phyloP scores from a whole-genome alignment of 2,888 invertebrate species.

The Hedychridium roseum region DNA sequence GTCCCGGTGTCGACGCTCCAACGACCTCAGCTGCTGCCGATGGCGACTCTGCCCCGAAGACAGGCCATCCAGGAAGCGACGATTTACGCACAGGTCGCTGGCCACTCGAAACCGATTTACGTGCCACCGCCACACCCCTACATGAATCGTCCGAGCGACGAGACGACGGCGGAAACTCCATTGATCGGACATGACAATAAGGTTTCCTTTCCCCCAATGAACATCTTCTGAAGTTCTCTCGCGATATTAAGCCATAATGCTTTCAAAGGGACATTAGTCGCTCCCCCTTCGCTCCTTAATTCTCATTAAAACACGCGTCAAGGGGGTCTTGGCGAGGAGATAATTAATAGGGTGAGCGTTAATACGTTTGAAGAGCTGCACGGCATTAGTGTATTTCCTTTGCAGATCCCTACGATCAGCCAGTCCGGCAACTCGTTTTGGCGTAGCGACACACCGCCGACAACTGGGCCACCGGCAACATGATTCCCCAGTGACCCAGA shows the following conservation, averaged over 20 bases:
- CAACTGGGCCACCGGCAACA: slow-evolving; percentile 52
- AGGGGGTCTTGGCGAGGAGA: too few species aligned
- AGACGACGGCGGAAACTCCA: slow-evolving; percentile 59
- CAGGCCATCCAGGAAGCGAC: slow-evolving; percentile 53
- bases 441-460: slow-evolving; percentile 48
- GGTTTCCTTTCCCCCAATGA: too few species aligned
- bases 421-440: slow-evolving; percentile 54
- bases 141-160: slow-evolving; percentile 48
- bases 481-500: slow-evolving; percentile 50
- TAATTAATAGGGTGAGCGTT: slow-evolving; percentile 7
- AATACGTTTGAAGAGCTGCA: neutral
- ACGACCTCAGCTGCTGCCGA: slow-evolving; percentile 55
- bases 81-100: slow-evolving; percentile 57
- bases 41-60: slow-evolving; percentile 57
- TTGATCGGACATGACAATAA: slow-evolving; percentile 61
- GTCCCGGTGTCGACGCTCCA: slow-evolving; percentile 53
- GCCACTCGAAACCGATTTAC: slow-evolving; percentile 57
- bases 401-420: slow-evolving; percentile 58
- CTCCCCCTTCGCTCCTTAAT: too few species aligned
- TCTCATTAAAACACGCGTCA: too few species aligned
- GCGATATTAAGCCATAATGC: too few species aligned
- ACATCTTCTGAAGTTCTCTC: too few species aligned
- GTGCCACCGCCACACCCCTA: slow-evolving; percentile 58
- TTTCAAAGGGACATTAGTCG: too few species aligned
- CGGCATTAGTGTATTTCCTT: slow-evolving; percentile 2